Conservation (phyloP, 1,140 invertebrate species). For the Microplitis demolitor region DNA sequence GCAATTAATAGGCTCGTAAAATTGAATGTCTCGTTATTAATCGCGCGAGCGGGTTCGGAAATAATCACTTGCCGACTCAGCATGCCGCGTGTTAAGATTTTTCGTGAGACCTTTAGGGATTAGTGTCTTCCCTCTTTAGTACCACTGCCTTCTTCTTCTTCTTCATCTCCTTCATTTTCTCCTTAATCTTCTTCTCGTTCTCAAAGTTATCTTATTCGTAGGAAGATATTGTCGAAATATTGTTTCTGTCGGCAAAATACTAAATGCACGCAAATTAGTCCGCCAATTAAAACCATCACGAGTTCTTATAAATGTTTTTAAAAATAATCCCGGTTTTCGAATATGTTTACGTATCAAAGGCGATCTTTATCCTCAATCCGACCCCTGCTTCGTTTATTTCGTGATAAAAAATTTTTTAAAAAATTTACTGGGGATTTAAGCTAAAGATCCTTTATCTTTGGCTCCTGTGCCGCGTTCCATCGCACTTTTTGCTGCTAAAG, state of each 20-base stretch:
- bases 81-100: background rate
- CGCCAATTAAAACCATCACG: conserved; percentile 25
- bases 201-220: no score
- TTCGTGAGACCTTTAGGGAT: no score
- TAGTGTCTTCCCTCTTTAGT: background rate
- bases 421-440: conserved; percentile 29
- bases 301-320: no score
- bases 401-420: conserved; percentile 16
- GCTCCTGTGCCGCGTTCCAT: conserved; percentile 29
- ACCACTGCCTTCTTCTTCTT: background rate
- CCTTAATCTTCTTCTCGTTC: background rate
- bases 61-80: conserved; percentile 1
- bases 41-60: background rate
- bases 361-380: conserved; percentile 28
- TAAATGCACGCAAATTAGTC: conserved; percentile 26
- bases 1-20: conserved; percentile 24
- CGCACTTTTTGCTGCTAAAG: background rate
- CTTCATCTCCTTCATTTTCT: background rate
- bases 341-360: conserved; percentile 28
- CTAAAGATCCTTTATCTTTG: conserved; percentile 43
- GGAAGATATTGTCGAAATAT: conserved; percentile 9
- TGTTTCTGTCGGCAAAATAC: conserved; percentile 10
- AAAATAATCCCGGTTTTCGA: no score
- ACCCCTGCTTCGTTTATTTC: conserved; percentile 12
- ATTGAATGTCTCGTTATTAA: conserved; percentile 25